Evolutionary conservation across 2,888 invertebrate species (phyloP).

Genomic region (Heteropelma amictum): DNA sequence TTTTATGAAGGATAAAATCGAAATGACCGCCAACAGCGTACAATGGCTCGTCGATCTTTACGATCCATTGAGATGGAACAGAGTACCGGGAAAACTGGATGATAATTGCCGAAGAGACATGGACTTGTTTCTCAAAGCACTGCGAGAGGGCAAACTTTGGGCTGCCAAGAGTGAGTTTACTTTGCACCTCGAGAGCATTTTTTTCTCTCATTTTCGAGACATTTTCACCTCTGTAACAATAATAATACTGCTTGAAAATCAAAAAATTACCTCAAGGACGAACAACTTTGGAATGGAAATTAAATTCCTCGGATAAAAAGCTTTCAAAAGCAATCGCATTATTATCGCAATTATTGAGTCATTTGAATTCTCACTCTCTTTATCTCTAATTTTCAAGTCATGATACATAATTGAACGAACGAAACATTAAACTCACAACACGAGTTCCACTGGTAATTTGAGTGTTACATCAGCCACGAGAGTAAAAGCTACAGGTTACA

Average conservation of each 20-base stretch:
- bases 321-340: too few relatives aligned
- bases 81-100: constrained; percentile 79
- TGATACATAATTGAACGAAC: too few relatives aligned
- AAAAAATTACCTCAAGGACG: too few relatives aligned
- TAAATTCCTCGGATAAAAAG: too few relatives aligned
- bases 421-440: not conserved
- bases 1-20: constrained; percentile 71
- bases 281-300: too few relatives aligned
- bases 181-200: not conserved
- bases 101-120: constrained; percentile 81
- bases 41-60: constrained; percentile 84
- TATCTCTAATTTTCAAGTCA: too few relatives aligned
- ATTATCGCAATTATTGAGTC: too few relatives aligned
- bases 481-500: constrained; percentile 40
- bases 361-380: too few relatives aligned
- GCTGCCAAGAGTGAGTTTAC: constrained; percentile 87
- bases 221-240: too few relatives aligned
- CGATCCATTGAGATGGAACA: constrained; percentile 83
- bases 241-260: too few relatives aligned
- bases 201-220: too few relatives aligned
- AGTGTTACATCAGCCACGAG: not conserved
- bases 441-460: not conserved
- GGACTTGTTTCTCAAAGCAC: constrained; percentile 80
- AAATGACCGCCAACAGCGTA: constrained; percentile 77
- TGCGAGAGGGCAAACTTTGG: constrained; percentile 83